Evolutionary conservation across 2,113 vertebrate species (phyloP), one percentile per base, ranked within the genome.

Genomic region (Menidia beryllina): DNA sequence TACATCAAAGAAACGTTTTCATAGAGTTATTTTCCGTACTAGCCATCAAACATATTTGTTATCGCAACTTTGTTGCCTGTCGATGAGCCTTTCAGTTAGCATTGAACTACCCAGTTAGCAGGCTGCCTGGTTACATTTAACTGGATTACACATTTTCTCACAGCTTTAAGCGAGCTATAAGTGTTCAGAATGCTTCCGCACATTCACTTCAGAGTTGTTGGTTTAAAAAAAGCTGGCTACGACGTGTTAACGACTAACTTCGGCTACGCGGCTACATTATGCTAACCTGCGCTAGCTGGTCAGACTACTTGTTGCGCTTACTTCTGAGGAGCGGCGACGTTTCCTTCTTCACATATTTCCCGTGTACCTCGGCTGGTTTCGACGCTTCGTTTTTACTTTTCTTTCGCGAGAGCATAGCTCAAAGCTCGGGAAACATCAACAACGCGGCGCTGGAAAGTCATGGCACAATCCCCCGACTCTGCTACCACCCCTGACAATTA

Each of bases 291-390:
- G 47, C 36, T 76, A 83, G 36, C 50, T 14, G 21, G 56, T 55
- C 64, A 61, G 17, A 26, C n/a, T 9, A 63, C 78, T 82, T 80
- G 85, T 81, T 83, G 78, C 81, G 48, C 84, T 98, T 93, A 99
- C 97, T 98, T 92, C 95, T 94, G 53, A 98, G 94, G 75, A 98
- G 92, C 61, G 97, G 97, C 77, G 96, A 97, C 54, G 97, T 98
- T 92, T 99, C 97, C 93, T 98, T 98, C 94, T 98, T 99, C 89
- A 99, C 95, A 93, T 98, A 99, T 71, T 97, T 98, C 67, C 97
- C 96, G 93, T 97, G 97, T 51, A 98, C 97, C 93, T 99, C 97
- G 60, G 95, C 94, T 72, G 96, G 96, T 85, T 97, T 98, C 53
- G 96, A 96, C 89, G 95, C 95, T 93, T 98, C 96, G 87, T 93